Conservation (phyloP, 2,797 vertebrate genomes). For the Paramormyrops hopkinsi region DNA sequence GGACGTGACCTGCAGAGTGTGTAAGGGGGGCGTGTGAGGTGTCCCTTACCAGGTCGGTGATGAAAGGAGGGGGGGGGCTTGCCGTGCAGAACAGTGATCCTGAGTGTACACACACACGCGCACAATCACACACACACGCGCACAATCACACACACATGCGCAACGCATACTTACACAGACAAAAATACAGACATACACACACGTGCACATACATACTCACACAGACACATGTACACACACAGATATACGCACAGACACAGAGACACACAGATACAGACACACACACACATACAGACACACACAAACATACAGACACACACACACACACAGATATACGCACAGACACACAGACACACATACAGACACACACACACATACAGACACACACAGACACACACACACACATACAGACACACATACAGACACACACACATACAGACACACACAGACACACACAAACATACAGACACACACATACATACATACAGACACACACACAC, state of each 20-base stretch:
- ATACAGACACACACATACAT: too few species aligned
- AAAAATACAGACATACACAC: background rate
- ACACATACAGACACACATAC: constrained; percentile 21
- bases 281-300: constrained; percentile 15
- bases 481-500: constrained; percentile 27
- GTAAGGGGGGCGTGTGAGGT: background rate
- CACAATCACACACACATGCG: constrained; percentile 24
- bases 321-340: constrained; percentile 26
- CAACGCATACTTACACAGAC: too few species aligned
- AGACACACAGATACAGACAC: constrained; percentile 20
- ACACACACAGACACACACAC: too few species aligned
- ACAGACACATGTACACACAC: background rate
- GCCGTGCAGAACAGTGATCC: constrained; percentile 41
- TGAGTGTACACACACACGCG: constrained; percentile 13
- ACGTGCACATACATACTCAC: background rate
- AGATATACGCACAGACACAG: too few species aligned
- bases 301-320: constrained; percentile 11
- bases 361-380: constrained; percentile 38
- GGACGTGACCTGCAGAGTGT: background rate
- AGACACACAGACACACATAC: constrained; percentile 21
- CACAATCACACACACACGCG: constrained; percentile 22
- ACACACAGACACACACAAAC: too few species aligned
- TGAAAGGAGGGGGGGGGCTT: constrained; percentile 42
- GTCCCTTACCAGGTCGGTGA: constrained; percentile 34
- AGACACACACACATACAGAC: constrained; percentile 36